A percentile compares a stretch with the other conserved stretches of the same genome.
Conservation (phyloP, 1,140 invertebrate genomes). For the Cotesia typhae region DNA sequence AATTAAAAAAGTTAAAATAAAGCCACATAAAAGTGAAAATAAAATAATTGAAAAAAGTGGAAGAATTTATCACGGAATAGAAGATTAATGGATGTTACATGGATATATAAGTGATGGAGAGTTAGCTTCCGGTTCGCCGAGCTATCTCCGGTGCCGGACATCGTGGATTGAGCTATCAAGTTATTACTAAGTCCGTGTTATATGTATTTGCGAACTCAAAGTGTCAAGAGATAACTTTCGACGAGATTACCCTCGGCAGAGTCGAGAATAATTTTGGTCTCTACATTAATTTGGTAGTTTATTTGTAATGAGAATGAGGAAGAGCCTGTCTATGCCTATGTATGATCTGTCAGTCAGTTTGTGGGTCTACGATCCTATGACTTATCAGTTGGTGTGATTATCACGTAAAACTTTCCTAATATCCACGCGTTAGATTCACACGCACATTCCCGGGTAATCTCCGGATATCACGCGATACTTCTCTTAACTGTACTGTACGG, state of each 20-base stretch:
- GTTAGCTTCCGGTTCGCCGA: constrained; percentile 55
- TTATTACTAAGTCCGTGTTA: constrained; percentile 46
- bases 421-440: neutral
- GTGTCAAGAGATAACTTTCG: constrained; percentile 29
- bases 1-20: too few species aligned
- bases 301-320: constrained; percentile 29
- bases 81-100: constrained; percentile 5
- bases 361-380: neutral
- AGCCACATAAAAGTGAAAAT: too few species aligned
- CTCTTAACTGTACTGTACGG: neutral
- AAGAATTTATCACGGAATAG: neutral
- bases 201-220: constrained; percentile 34
- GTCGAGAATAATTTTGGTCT: too few species aligned
- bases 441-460: neutral
- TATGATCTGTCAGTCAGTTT: neutral
- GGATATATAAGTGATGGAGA: constrained; percentile 35
- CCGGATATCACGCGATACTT: constrained; percentile 13
- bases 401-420: too few species aligned
- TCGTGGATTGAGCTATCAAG: constrained; percentile 62
- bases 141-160: constrained; percentile 59
- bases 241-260: too few species aligned
- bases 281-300: constrained; percentile 12
- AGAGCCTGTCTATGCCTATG: constrained; percentile 4
- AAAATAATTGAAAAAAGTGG: neutral
- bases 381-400: neutral